These are phyloP conservation scores for Pseudomugil gertrudae DNA, from an alignment of 2,797 vertebrate genomes.

Conservation along the genomic window DNA sequence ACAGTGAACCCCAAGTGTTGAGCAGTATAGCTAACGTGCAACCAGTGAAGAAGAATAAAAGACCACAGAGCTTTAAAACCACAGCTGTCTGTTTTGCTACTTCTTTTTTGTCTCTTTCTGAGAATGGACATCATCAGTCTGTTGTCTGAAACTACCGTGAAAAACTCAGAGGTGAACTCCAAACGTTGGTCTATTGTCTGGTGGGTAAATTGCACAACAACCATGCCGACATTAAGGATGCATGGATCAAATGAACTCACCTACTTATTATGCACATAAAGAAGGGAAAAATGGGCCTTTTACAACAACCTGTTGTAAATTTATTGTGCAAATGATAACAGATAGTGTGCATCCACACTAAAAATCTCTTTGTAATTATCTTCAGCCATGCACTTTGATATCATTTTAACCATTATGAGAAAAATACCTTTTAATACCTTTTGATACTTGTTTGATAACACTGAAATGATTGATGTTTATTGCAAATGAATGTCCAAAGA, in stretches of 20 bases:
- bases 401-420: neutral
- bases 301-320: conserved; percentile 2
- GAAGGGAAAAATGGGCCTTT: neutral
- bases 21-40: no score
- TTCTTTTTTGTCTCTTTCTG: neutral
- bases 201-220: neutral
- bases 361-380: neutral
- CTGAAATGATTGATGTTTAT: neutral
- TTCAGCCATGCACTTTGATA: neutral
- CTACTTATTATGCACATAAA: neutral
- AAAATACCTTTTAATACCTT: conserved; percentile 16
- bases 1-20: neutral
- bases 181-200: neutral
- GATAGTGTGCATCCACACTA: conserved; percentile 2
- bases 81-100: neutral
- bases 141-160: neutral
- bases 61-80: neutral
- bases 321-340: conserved; percentile 5
- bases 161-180: neutral
- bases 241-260: neutral
- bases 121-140: no score
- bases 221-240: neutral
- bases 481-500: neutral
- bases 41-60: neutral
- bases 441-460: conserved; percentile 31